Evolutionary conservation across 2,888 invertebrate genomes (phyloP).

Genomic region (Gisinianus flammeolus): DNA sequence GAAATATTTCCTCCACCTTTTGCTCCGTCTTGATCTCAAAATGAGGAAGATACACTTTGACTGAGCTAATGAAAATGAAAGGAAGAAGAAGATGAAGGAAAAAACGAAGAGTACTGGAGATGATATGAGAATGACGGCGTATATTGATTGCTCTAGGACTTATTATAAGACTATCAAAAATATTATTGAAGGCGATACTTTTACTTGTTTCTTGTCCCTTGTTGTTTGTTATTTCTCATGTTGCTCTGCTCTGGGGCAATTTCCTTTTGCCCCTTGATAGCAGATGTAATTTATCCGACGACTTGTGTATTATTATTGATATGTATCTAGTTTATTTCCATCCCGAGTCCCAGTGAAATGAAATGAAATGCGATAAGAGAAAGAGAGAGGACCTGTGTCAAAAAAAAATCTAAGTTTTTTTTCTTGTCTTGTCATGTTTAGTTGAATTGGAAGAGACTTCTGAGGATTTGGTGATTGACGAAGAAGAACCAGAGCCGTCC

Average conservation of each 20-base stretch:
- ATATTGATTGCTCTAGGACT: not conserved
- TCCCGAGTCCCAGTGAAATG: not conserved
- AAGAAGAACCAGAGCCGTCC: constrained; percentile 42
- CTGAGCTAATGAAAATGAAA: constrained; percentile 17
- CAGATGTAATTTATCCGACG: not conserved
- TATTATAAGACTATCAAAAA: not conserved
- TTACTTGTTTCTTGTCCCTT: too few species aligned
- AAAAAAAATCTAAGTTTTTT: too few species aligned
- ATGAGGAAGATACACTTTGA: constrained; percentile 22
- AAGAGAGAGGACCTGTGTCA: not conserved
- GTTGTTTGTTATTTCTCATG: too few species aligned
- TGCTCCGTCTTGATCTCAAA: not conserved
- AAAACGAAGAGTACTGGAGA: too few species aligned
- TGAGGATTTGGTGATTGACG: constrained; percentile 55
- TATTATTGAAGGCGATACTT: constrained; percentile 3
- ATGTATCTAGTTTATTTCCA: not conserved
- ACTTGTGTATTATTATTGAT: not conserved
- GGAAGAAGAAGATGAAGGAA: not conserved
- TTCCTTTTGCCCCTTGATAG: not conserved
- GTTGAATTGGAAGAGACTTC: constrained; percentile 51
- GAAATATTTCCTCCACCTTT: constrained; percentile 8
- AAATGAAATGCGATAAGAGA: not conserved
- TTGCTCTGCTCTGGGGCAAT: not conserved
- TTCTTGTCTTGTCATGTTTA: constrained; percentile 16
- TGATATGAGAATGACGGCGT: not conserved